Evolutionary conservation across 2,797 vertebrate species (phyloP), one percentile per base, ranked within the genome.

Genomic region (Otolemur crassicaudatus): DNA sequence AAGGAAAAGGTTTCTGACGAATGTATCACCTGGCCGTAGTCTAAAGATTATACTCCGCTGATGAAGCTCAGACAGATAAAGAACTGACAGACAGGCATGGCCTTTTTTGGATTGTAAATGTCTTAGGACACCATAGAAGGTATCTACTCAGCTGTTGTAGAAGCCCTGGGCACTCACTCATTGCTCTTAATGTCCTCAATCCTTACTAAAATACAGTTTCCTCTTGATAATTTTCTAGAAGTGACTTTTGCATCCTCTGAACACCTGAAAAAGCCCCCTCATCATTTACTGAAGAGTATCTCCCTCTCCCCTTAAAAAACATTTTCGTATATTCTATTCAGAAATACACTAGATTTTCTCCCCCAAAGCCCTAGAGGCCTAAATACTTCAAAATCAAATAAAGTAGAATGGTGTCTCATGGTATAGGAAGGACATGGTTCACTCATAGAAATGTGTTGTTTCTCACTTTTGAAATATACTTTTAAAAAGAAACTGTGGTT

Each of bases 1-100:
- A 67, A 94, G 94, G 92, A 94, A 96, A 90, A 91, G 86, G 49
- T 80, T 96, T 94, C 90, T 92, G 16, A 94, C 85, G 83, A 94
- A 94, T 97, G 96, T 40, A 9, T 97, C 96, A 65, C 88, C 91
- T 79, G 73, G 22, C 73, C 82, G 77, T 73, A 83, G 37, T 46
- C 88, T 53, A 29, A 84, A 79, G 89, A 83, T 82, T 65, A 67
- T 87, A 29, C 34, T 82, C 43, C 75, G n/a, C 86, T 90, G 80
- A 75, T 75, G 67, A 61, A 84, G 77, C 67, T 67, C 77, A 67
- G 56, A 76, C 61, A 17, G 37, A 73, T 73, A 58, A 91, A 58
- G 49, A 87, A 89, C 20, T 92, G 80, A 77, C 65, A 77, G 49
- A 46, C 87, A 49, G 12, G 19, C 37, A 19, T 58, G 73, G 4